These are phyloP conservation scores for Aphaenogaster ashmeadi DNA, from an alignment of 1,140 invertebrate genomes.

Conservation along the genomic window DNA sequence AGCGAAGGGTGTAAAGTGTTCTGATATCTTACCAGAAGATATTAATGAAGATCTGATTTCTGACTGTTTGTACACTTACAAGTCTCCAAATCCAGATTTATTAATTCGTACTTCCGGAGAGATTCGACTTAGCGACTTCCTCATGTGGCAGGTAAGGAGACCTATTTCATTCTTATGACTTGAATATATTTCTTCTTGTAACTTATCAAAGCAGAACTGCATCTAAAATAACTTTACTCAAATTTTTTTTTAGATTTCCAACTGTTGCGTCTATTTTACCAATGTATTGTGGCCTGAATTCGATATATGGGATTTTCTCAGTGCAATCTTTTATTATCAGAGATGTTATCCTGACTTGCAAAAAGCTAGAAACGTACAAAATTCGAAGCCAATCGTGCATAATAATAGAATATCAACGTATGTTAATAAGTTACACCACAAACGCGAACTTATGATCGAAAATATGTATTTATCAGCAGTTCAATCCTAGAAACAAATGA, in stretches of 20 bases:
- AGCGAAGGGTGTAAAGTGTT: constrained; percentile 88
- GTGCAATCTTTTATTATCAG: constrained; percentile 95
- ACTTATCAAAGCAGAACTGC: not conserved
- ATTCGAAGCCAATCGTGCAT: constrained; percentile 56
- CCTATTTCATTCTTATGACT: not conserved
- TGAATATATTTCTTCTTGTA: not conserved
- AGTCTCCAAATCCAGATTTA: constrained; percentile 94
- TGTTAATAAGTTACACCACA: constrained; percentile 77
- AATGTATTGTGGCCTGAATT: constrained; percentile 98
- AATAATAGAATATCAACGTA: constrained; percentile 77
- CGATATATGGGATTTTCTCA: constrained; percentile 95
- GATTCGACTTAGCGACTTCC: constrained; percentile 97
- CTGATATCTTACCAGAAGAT: constrained; percentile 89
- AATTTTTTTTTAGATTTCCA: constrained; percentile 88
- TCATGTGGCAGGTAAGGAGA: constrained; percentile 96
- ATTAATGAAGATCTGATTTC: constrained; percentile 93
- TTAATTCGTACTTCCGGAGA: constrained; percentile 98
- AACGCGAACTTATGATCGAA: constrained; percentile 75
- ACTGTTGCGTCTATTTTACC: constrained; percentile 92
- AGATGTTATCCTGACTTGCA: constrained; percentile 83
- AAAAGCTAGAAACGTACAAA: constrained; percentile 68
- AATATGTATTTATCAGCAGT: constrained; percentile 49
- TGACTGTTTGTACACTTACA: constrained; percentile 93
- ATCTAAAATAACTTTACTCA: constrained; percentile 11
- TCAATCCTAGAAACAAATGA: constrained; percentile 38